Conservation (phyloP, 2,888 invertebrate genomes). For the Ornithoptera priamus region DNA sequence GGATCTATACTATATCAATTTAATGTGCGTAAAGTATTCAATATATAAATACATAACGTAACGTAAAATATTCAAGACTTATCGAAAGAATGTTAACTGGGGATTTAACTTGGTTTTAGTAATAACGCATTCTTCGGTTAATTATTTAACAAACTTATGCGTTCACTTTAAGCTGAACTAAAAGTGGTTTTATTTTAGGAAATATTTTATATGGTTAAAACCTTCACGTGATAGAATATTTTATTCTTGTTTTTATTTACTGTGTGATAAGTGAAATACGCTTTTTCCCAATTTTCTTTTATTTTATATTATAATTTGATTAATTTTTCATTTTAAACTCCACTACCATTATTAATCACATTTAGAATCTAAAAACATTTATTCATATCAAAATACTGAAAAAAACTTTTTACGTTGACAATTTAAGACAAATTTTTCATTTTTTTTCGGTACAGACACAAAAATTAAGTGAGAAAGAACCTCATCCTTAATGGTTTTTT, state of each 20-base stretch:
- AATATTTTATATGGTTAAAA: neutral
- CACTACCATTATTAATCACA: neutral
- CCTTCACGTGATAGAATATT: neutral
- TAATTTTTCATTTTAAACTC: neutral
- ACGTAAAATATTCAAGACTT: too few relatives aligned
- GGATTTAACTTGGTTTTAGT: too few relatives aligned
- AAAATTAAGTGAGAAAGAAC: neutral
- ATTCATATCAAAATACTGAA: neutral
- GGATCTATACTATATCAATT: too few relatives aligned
- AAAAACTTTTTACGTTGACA: neutral
- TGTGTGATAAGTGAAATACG: neutral
- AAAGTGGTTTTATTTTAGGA: too few relatives aligned
- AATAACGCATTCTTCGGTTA: too few relatives aligned
- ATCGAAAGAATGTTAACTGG: too few relatives aligned
- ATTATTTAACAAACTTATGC: too few relatives aligned
- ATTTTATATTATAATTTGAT: neutral
- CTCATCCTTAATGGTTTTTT: neutral
- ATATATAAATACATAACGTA: too few relatives aligned
- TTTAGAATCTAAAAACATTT: neutral
- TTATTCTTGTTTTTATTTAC: neutral
- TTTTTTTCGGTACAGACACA: neutral
- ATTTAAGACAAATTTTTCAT: neutral
- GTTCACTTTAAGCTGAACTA: too few relatives aligned
- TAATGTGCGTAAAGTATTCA: too few relatives aligned
- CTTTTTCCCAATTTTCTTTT: neutral